Percentiles rank a stretch among this genome's conserved stretches.
These are phyloP conservation scores for Bombus turneri DNA, from an alignment of 1,140 invertebrate genomes.

Conservation along the genomic window DNA sequence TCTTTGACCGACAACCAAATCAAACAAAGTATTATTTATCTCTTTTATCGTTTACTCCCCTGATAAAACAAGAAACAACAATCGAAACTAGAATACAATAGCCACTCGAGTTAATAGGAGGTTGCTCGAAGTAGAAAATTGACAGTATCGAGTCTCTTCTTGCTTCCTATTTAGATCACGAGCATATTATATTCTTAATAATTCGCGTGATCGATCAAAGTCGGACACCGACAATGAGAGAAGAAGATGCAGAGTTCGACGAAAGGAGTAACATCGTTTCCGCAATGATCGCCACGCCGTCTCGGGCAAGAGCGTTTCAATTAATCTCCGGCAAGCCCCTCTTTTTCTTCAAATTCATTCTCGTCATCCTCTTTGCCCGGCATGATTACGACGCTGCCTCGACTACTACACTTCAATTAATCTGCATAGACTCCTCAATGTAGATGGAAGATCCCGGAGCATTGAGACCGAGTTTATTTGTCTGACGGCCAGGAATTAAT, in stretches of 20 bases:
- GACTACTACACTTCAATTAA: constrained; percentile 50
- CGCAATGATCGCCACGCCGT: background rate
- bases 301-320: constrained; percentile 25
- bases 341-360: constrained; percentile 43
- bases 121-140: background rate
- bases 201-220: constrained; percentile 18
- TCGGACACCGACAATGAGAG: background rate
- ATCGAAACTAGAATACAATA: background rate
- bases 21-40: background rate
- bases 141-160: background rate
- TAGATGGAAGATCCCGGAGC: constrained; percentile 27
- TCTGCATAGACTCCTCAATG: constrained; percentile 40
- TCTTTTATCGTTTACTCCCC: background rate
- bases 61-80: background rate
- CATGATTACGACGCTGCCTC: constrained; percentile 37
- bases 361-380: constrained; percentile 32
- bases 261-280: constrained; percentile 1
- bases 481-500: constrained; percentile 51
- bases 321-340: constrained; percentile 31
- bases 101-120: background rate
- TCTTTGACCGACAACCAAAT: background rate
- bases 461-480: constrained; percentile 48
- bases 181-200: background rate
- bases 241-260: background rate
- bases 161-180: background rate